A percentile compares a stretch with the other conserved stretches of the same genome.
Conservation (phyloP, 1,140 invertebrate genomes). For the Hylaeus volcanicus region DNA sequence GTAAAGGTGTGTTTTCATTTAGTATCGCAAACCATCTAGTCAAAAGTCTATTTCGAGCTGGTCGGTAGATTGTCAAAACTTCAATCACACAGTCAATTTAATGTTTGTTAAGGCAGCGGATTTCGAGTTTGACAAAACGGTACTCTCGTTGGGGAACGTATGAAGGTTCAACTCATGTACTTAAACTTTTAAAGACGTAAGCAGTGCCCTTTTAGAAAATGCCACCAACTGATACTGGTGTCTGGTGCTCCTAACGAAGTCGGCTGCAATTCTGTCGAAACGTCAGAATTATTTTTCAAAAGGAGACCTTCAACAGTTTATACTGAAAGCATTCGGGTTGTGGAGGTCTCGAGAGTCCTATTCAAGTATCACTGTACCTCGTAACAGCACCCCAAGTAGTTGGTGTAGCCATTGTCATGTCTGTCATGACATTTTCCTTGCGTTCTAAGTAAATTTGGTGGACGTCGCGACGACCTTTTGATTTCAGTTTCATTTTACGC, state of each 20-base stretch:
- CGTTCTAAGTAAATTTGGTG: no score
- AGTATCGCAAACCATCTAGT: no score
- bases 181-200: neutral
- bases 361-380: neutral
- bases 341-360: slow-evolving; percentile 11
- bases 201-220: neutral
- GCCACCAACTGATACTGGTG: neutral
- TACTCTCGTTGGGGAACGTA: neutral
- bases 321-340: slow-evolving; percentile 2
- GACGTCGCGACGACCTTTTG: neutral
- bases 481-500: slow-evolving; percentile 2
- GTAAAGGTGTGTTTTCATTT: no score
- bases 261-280: no score
- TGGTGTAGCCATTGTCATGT: neutral
- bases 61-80: no score
- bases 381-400: no score
- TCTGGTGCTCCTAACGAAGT: neutral
- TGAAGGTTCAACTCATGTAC: neutral
- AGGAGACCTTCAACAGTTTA: slow-evolving; percentile 19
- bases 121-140: neutral
- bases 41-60: no score
- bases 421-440: neutral
- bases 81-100: no score
- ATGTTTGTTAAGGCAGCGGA: no score
- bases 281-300: slow-evolving; percentile 24